Evolutionary conservation across 2,888 invertebrate genomes (phyloP).

Genomic region (Idaea straminata): DNA sequence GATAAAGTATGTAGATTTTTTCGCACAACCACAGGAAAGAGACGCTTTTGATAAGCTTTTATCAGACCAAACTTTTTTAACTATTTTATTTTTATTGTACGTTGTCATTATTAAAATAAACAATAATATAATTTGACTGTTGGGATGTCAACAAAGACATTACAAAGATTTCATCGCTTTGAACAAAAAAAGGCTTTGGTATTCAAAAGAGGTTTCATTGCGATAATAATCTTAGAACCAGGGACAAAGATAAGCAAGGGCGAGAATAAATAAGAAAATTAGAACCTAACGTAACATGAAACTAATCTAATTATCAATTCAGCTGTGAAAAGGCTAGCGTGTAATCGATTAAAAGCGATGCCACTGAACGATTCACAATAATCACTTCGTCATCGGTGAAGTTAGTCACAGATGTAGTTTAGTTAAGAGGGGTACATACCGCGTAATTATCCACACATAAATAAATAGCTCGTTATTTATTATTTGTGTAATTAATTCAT

Average conservation of each 20-base stretch:
- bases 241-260: neutral
- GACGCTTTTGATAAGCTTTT: neutral
- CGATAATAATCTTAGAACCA: neutral
- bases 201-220: neutral
- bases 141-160: neutral
- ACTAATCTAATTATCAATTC: neutral
- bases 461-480: too few species aligned
- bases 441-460: too few species aligned
- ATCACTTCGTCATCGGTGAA: neutral
- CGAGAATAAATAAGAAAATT: neutral
- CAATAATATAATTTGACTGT: neutral
- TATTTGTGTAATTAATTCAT: too few species aligned
- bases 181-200: neutral
- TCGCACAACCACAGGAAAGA: constrained; percentile 13
- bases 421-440: neutral
- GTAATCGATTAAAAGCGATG: neutral
- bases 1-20: constrained; percentile 23
- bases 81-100: neutral
- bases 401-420: neutral
- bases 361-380: neutral
- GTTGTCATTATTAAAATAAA: neutral
- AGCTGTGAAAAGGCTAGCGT: neutral
- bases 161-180: neutral
- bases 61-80: neutral
- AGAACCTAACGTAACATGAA: neutral